A percentile compares a stretch with the other conserved stretches of the same genome.
phyloP scores from a whole-genome alignment of 2,797 vertebrate species.

The Pseudotriccus pelzelni region DNA sequence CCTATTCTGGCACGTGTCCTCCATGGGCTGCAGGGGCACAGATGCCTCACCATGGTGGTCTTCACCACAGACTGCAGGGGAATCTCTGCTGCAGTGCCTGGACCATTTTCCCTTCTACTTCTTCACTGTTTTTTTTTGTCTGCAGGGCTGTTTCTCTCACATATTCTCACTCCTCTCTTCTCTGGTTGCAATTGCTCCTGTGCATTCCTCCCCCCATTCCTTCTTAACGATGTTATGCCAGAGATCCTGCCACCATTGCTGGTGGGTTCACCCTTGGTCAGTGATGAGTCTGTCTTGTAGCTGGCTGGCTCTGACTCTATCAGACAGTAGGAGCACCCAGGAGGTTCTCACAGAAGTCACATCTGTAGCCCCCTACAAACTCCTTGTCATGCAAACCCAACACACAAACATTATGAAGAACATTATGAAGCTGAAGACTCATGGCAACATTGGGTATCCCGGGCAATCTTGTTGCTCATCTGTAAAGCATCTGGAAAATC shows the following conservation, averaged over 20 bases:
- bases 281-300: background rate
- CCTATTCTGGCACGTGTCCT: background rate
- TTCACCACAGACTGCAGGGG: background rate
- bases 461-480: background rate
- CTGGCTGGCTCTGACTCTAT: background rate
- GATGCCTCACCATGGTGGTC: background rate
- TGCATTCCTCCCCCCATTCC: background rate
- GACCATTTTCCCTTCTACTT: background rate
- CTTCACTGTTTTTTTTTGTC: background rate
- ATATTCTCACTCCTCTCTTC: background rate
- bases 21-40: background rate
- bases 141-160: background rate
- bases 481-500: background rate
- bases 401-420: background rate
- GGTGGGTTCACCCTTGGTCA: background rate
- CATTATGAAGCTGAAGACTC: background rate
- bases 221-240: background rate
- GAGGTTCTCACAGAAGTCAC: background rate
- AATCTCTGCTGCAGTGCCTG: background rate
- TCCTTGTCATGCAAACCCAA: background rate
- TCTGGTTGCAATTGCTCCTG: background rate
- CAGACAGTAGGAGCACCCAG: background rate
- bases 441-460: background rate
- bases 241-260: fast-evolving
- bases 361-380: background rate